Conservation (phyloP, 2,113 vertebrate genomes). For the Rhabdomys dilectus region DNA sequence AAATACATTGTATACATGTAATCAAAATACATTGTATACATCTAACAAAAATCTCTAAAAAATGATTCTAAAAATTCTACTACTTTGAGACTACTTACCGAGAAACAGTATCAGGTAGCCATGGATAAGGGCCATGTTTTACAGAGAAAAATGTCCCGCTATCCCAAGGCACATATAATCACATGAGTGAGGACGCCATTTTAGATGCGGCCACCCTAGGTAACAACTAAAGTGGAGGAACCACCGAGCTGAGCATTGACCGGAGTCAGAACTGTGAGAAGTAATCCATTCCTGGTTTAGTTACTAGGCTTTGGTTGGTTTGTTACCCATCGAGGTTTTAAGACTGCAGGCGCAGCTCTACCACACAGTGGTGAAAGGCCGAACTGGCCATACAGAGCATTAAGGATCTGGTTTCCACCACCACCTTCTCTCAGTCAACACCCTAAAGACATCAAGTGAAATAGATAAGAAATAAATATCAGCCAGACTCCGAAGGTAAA, state of each 20-base stretch:
- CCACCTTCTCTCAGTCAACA: not conserved
- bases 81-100: not conserved
- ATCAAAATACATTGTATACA: not conserved
- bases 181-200: not conserved
- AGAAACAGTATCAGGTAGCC: not conserved
- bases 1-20: not conserved
- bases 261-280: not conserved
- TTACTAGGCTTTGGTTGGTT: not conserved
- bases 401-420: not conserved
- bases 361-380: not conserved
- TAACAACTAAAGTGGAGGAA: not conserved
- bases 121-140: not conserved
- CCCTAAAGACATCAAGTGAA: not conserved
- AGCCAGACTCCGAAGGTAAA: not conserved
- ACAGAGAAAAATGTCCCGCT: not conserved
- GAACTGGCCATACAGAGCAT: rapidly evolving
- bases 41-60: not conserved
- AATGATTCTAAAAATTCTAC: not conserved
- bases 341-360: not conserved
- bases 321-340: not conserved
- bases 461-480: not conserved
- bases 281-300: not conserved
- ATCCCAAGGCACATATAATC: not conserved
- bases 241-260: not conserved
- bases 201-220: not conserved